A percentile compares a stretch with the other conserved stretches of the same genome.
Conservation (phyloP, 2,888 invertebrate genomes). For the Suillia variegata region DNA sequence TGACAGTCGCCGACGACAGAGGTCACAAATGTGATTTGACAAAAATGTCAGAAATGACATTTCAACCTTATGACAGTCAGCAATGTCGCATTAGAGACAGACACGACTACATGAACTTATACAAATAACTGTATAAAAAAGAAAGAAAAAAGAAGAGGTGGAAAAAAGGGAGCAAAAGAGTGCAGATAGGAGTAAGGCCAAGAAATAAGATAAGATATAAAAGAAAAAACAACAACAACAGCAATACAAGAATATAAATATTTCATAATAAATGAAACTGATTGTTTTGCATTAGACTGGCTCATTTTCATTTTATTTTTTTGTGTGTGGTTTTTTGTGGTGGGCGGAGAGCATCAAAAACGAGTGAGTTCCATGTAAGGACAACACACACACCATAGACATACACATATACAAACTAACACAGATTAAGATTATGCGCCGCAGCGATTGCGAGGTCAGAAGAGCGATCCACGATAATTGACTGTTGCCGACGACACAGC, state of each 20-base stretch:
- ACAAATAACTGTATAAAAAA: background rate
- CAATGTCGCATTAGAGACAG: background rate
- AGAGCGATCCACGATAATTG: conserved; percentile 49
- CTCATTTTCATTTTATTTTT: no score
- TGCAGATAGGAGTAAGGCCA: background rate
- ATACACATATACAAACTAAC: no score
- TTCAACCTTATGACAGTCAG: conserved; percentile 1
- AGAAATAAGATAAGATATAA: no score
- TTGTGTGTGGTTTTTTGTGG: no score
- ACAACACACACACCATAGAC: no score
- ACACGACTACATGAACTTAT: background rate
- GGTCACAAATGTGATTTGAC: conserved; percentile 1
- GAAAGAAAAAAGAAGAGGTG: background rate
- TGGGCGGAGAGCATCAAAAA: no score
- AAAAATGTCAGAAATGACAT: conserved; percentile 11
- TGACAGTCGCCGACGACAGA: no score
- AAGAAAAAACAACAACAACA: no score
- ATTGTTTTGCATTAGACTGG: conserved; percentile 18
- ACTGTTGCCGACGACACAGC: conserved; percentile 44
- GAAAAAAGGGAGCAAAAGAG: background rate
- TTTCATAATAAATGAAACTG: conserved; percentile 20
- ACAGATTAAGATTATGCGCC: background rate
- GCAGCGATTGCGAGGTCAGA: background rate
- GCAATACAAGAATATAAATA: no score
- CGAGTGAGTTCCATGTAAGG: no score